Percentiles rank a stretch among this genome's conserved stretches.
These are phyloP conservation scores for Pinctada fucata DNA, from an alignment of 2,888 invertebrate species.

Conservation along the genomic window DNA sequence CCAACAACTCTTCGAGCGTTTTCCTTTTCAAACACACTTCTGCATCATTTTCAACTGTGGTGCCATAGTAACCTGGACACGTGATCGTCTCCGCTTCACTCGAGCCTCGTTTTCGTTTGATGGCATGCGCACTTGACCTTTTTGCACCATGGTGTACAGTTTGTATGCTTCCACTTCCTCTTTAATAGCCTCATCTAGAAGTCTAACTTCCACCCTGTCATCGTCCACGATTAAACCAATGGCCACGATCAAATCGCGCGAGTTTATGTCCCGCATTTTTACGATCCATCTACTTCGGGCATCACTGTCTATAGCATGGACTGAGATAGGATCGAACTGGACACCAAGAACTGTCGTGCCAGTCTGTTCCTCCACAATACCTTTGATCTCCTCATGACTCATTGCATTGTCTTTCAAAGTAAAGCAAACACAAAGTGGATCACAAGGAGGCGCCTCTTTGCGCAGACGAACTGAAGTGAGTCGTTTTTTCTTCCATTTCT, in stretches of 20 bases:
- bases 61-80: neutral
- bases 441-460: slow-evolving; percentile 48
- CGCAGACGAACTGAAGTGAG: slow-evolving; percentile 49
- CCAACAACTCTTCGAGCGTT: too few species aligned
- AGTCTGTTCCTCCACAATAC: slow-evolving; percentile 45
- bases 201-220: slow-evolving; percentile 43
- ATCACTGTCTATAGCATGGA: slow-evolving; percentile 47
- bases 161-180: slow-evolving; percentile 59
- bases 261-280: slow-evolving; percentile 42
- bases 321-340: slow-evolving; percentile 55
- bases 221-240: slow-evolving; percentile 51
- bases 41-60: too few species aligned
- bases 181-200: slow-evolving; percentile 52
- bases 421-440: slow-evolving; percentile 51
- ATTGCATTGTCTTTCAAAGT: slow-evolving; percentile 46
- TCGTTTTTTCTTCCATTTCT: slow-evolving; percentile 52
- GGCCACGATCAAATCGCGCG: slow-evolving; percentile 39
- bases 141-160: slow-evolving; percentile 45
- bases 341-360: slow-evolving; percentile 43
- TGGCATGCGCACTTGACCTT: slow-evolving; percentile 36
- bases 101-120: neutral
- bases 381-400: slow-evolving; percentile 48
- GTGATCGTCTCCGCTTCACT: slow-evolving; percentile 15
- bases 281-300: slow-evolving; percentile 56
- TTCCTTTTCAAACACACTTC: too few species aligned